Percentiles rank a stretch among this genome's conserved stretches.
phyloP scores from a whole-genome alignment of 2,113 vertebrate species.

The Dunckerocampus dactyliophorus region DNA sequence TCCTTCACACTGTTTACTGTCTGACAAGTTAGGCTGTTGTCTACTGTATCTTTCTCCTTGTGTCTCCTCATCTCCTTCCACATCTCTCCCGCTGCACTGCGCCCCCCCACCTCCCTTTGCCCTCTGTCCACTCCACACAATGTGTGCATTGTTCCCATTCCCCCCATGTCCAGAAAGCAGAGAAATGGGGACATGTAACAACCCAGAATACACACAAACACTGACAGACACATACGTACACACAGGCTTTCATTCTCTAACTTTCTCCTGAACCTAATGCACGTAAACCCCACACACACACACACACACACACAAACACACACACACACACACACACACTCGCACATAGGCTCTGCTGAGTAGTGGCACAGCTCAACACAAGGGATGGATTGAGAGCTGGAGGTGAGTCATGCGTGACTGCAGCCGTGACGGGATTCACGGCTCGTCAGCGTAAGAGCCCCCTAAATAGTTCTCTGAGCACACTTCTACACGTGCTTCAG shows the following conservation, averaged over 20 bases:
- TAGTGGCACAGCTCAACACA: slow-evolving; percentile 22
- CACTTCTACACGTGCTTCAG: slow-evolving; percentile 8
- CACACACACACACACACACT: slow-evolving; percentile 25
- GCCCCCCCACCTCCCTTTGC: slow-evolving; percentile 11
- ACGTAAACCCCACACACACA: slow-evolving; percentile 15
- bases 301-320: slow-evolving; percentile 17
- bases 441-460: slow-evolving; percentile 29
- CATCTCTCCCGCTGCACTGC: slow-evolving; percentile 8
- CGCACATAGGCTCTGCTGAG: slow-evolving; percentile 26
- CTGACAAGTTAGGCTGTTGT: neutral
- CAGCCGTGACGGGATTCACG: slow-evolving; percentile 34
- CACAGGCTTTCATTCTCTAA: slow-evolving; percentile 35
- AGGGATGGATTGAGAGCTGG: slow-evolving; percentile 44
- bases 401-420: slow-evolving; percentile 48
- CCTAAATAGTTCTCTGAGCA: slow-evolving; percentile 2
- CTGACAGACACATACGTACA: slow-evolving; percentile 19
- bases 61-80: slow-evolving; percentile 5
- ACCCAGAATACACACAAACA: slow-evolving; percentile 32
- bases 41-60: neutral
- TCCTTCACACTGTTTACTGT: neutral
- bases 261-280: slow-evolving; percentile 22
- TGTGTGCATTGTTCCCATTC: slow-evolving; percentile 59
- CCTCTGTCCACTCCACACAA: slow-evolving; percentile 39
- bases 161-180: slow-evolving; percentile 42
- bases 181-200: slow-evolving; percentile 43